Evolutionary conservation across 1,140 invertebrate genomes (phyloP), one percentile per base, ranked within the genome.

Genomic region (Brachionus angularis): DNA sequence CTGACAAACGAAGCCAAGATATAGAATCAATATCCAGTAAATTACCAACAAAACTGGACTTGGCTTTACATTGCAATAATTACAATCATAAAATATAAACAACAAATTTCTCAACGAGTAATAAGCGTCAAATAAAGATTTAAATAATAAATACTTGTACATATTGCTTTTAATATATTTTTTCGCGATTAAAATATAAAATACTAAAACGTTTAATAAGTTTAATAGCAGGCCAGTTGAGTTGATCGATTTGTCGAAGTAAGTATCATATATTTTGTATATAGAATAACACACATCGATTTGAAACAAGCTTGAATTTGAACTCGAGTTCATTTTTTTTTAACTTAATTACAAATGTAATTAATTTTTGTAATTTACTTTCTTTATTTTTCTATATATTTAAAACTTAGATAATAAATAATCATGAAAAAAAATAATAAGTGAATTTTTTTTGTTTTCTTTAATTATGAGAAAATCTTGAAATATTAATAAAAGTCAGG

Each of bases 111-210:
- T 39, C 23, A 67, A 47, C 18, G 33, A 34, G 31, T 47, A 67
- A 18, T 67, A 67, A 25, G 62, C 47, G 25, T 67, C 62, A 23
- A 46, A 67, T 16, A 67, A 47, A n/a, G 62, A 67, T 36, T 67
- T 67, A 25, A 67, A 29, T 33, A 67, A 34, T 16, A 67, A 23
- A 34, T 67, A 67, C 29, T 50, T 67, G 31, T 47, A 67, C 62
- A 67, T 67, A 27, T 50, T 42, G 23, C 42, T 25, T 67, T 67
- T 67, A n/a, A 31, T 21, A 16, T 67, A 34, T 5, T 67, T 47
- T 4, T 8, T 46, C 1, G 21, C 21, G 18, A 47, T 7, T 2
- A 67, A 18, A 14, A 47, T 67, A 10, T 1, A 4, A 67, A 67
- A 67, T 12, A 67, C 62, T 5, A 67, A 14, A 21, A 36, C 36